Conservation (phyloP, 2,797 vertebrate species). For the Steatocranus sp. region DNA sequence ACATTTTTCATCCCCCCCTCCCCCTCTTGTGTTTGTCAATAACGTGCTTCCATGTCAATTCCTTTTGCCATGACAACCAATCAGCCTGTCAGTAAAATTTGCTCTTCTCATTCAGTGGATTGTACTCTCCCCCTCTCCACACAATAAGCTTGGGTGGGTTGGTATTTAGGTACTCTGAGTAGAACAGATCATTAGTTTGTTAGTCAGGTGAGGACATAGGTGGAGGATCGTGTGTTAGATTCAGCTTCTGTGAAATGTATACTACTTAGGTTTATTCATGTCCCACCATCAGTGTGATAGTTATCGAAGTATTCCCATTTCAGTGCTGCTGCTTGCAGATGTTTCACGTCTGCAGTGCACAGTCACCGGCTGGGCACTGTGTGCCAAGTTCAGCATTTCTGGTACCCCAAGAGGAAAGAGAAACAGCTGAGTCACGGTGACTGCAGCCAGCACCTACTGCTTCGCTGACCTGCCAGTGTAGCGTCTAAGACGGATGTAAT, state of each 20-base stretch:
- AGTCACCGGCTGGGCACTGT: slow-evolving; percentile 24
- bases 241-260: not conserved
- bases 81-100: slow-evolving; percentile 74
- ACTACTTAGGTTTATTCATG: not conserved
- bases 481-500: not conserved
- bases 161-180: not conserved
- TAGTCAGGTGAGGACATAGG: not conserved
- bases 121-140: slow-evolving; percentile 68
- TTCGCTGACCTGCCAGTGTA: slow-evolving; percentile 18
- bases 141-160: slow-evolving; percentile 33
- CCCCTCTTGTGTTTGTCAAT: slow-evolving; percentile 29
- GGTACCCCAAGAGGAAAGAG: slow-evolving; percentile 19
- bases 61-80: slow-evolving; percentile 78
- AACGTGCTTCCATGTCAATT: slow-evolving; percentile 54
- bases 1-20: accelerated
- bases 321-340: slow-evolving; percentile 43
- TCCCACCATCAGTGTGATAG: not conserved
- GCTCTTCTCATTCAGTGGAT: slow-evolving; percentile 70
- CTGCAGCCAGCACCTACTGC: slow-evolving; percentile 37
- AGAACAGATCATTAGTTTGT: not conserved
- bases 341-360: slow-evolving; percentile 52
- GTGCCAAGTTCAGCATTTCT: slow-evolving; percentile 37
- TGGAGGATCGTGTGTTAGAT: not conserved
- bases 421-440: slow-evolving; percentile 67
- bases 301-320: not conserved